Percentiles rank a stretch among this genome's conserved stretches.
phyloP scores from a whole-genome alignment of 2,888 invertebrate genomes.

The Homarus gammarus region DNA sequence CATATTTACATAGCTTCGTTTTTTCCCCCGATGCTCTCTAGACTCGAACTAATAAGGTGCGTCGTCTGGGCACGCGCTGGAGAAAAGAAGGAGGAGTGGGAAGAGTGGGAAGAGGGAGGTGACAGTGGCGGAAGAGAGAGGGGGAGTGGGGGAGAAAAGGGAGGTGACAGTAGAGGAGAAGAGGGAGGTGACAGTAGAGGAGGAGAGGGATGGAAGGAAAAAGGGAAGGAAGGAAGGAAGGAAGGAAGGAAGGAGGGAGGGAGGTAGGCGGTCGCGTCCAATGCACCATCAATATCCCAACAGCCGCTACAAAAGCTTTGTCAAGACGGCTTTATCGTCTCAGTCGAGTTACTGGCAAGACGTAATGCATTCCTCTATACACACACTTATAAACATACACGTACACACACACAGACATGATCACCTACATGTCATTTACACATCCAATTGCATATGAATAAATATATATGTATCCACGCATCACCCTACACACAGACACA shows the following conservation, averaged over 20 bases:
- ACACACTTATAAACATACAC: no score
- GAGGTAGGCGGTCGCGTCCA: not conserved
- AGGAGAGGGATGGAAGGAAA: not conserved
- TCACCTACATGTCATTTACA: no score
- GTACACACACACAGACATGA: no score
- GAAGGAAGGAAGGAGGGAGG: not conserved
- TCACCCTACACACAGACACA: no score
- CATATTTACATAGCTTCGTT: constrained; percentile 42
- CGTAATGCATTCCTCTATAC: no score
- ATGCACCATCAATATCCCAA: not conserved
- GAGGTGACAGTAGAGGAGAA: not conserved
- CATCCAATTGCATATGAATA: no score
- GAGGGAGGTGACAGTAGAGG: not conserved
- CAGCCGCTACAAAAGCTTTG: not conserved
- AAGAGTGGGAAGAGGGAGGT: not conserved
- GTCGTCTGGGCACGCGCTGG: constrained; percentile 41
- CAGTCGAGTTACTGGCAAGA: no score
- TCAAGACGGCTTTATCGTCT: no score
- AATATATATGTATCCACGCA: no score
- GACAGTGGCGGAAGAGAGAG: not conserved
- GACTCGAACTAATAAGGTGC: constrained; percentile 56
- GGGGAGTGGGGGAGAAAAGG: not conserved
- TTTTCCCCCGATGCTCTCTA: constrained; percentile 40
- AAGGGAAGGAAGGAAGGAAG: not conserved
- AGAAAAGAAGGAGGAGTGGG: no score